These are phyloP conservation scores for Acromyrmex heyeri DNA, from an alignment of 1,140 invertebrate species.

Conservation along the genomic window DNA sequence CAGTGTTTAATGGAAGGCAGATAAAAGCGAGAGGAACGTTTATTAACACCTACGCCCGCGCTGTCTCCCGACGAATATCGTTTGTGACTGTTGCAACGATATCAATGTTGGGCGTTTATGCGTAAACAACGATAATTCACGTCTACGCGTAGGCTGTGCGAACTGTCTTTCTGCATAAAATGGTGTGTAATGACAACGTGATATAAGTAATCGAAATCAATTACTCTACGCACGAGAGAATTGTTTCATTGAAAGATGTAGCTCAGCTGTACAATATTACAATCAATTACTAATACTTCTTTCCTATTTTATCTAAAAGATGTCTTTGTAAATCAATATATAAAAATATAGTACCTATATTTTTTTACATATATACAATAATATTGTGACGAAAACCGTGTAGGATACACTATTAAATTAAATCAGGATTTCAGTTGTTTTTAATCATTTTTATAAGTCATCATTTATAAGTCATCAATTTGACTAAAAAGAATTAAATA, in stretches of 20 bases:
- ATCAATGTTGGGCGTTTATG: conserved; percentile 38
- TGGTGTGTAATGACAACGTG: background rate
- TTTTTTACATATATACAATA: background rate
- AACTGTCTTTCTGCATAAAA: conserved; percentile 29
- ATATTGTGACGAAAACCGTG: background rate
- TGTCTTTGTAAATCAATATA: too few relatives aligned
- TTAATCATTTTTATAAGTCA: too few relatives aligned
- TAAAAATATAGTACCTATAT: too few relatives aligned
- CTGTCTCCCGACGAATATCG: conserved; percentile 16
- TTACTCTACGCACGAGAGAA: too few relatives aligned
- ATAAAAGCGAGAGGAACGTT: conserved; percentile 37
- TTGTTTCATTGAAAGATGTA: background rate
- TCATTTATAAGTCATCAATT: too few relatives aligned
- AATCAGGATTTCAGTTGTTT: too few relatives aligned
- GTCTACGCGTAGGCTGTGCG: conserved; percentile 28
- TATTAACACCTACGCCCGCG: conserved; percentile 52
- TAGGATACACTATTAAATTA: too few relatives aligned
- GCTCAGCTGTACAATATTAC: background rate
- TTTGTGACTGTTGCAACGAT: conserved; percentile 39
- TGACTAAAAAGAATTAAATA: too few relatives aligned
- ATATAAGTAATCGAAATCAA: background rate
- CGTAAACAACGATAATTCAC: conserved; percentile 57
- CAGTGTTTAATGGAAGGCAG: conserved; percentile 38
- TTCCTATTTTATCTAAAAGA: background rate
- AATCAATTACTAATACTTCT: background rate